Conservation (phyloP, 2,113 vertebrate species). For the Seriola quinqueradiata region DNA sequence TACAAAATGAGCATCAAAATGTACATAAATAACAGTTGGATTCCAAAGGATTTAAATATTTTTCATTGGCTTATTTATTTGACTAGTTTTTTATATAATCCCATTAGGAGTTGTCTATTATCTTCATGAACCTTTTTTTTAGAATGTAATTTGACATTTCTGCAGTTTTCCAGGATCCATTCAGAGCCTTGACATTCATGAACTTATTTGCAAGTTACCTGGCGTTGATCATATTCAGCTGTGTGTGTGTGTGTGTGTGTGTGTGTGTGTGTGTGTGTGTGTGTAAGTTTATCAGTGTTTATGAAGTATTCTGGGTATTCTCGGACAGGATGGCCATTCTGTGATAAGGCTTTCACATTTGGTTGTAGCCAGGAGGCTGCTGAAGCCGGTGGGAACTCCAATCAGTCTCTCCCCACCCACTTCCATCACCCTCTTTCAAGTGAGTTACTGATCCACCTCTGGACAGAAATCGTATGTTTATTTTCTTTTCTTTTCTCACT, state of each 20-base stretch:
- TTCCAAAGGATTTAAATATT: no score
- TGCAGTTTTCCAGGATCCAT: neutral
- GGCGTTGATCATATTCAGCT: constrained; percentile 37
- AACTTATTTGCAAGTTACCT: constrained; percentile 38
- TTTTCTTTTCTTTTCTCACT: constrained; percentile 79
- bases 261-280: constrained; percentile 30
- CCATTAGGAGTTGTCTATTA: no score
- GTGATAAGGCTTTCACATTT: constrained; percentile 77
- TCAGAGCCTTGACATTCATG: constrained; percentile 32
- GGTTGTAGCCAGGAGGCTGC: constrained; percentile 75
- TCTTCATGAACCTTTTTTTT: no score
- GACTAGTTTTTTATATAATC: no score
- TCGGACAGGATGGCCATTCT: constrained; percentile 70
- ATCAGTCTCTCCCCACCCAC: constrained; percentile 70
- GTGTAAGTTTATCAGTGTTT: constrained; percentile 66
- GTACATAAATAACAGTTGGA: no score
- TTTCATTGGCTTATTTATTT: no score
- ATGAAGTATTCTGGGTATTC: constrained; percentile 58
- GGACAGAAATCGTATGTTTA: constrained; percentile 79
- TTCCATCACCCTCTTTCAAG: constrained; percentile 75
- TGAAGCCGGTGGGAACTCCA: constrained; percentile 62
- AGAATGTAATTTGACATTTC: constrained; percentile 12
- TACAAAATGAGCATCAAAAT: no score
- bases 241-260: constrained; percentile 18
- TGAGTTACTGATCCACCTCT: constrained; percentile 84